A percentile compares a stretch with the other conserved stretches of the same genome.
phyloP scores from a whole-genome alignment of 2,113 vertebrate species.

The Onychorhynchus coronatus region DNA sequence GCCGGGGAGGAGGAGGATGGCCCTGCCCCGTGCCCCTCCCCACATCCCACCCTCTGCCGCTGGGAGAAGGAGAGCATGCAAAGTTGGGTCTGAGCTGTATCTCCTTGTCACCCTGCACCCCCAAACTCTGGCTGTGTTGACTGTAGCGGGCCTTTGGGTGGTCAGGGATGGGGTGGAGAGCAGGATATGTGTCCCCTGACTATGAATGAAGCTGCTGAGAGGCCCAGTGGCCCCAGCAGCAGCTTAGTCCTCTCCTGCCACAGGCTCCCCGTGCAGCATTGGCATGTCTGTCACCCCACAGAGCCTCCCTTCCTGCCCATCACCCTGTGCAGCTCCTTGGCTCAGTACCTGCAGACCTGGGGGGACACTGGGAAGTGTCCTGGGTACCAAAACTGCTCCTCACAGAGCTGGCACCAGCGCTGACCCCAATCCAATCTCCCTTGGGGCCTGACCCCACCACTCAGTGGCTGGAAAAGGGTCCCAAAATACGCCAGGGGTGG shows the following conservation, averaged over 20 bases:
- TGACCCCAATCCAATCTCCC: accelerated
- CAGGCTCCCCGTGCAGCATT: neutral
- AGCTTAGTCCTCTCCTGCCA: neutral
- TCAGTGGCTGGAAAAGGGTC: accelerated
- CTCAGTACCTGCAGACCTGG: accelerated
- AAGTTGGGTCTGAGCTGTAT: neutral
- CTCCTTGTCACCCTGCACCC: neutral
- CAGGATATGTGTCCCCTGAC: accelerated
- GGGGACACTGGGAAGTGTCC: neutral
- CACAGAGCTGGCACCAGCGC: neutral
- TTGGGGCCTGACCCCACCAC: accelerated
- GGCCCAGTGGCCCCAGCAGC: accelerated
- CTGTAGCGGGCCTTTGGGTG: accelerated
- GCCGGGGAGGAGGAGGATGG: neutral
- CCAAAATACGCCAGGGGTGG: accelerated
- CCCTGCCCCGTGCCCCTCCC: neutral
- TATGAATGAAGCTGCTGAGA: neutral
- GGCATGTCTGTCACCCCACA: neutral
- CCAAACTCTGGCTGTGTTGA: neutral
- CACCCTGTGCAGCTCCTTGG: accelerated
- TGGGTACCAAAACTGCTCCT: neutral
- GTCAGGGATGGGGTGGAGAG: neutral
- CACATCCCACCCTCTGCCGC: neutral
- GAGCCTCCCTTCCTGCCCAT: neutral
- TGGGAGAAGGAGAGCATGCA: neutral